These are phyloP conservation scores for Diarsia dahlii DNA, from an alignment of 2,888 invertebrate species.

Conservation along the genomic window DNA sequence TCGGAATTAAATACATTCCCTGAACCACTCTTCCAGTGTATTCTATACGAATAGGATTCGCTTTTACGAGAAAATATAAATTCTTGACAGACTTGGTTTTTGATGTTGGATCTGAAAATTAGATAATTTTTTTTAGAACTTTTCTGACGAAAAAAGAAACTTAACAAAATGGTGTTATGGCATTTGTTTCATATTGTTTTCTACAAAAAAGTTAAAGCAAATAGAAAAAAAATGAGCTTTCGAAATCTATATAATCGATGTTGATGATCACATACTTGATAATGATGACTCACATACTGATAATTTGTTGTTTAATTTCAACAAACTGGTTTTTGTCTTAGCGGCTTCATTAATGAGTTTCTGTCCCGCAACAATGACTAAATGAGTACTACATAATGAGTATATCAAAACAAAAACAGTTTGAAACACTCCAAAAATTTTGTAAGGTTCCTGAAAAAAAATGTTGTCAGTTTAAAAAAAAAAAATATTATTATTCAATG, in stretches of 20 bases:
- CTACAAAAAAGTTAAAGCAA: no score
- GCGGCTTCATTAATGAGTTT: slow-evolving; percentile 38
- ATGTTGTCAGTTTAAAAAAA: neutral
- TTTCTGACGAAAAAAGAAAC: no score
- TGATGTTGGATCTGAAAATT: slow-evolving; percentile 40
- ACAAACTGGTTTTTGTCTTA: slow-evolving; percentile 9
- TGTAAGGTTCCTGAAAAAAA: slow-evolving; percentile 1
- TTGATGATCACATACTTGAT: neutral
- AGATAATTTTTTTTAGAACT: neutral
- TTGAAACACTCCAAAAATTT: neutral
- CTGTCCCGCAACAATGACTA: slow-evolving; percentile 37
- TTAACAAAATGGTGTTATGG: no score
- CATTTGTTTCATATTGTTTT: no score
- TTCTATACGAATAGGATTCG: slow-evolving; percentile 35
- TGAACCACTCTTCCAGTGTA: slow-evolving; percentile 9
- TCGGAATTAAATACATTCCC: slow-evolving; percentile 53
- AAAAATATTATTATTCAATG: no score
- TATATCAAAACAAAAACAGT: neutral
- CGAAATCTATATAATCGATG: no score
- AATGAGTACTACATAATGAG: neutral
- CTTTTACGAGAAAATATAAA: slow-evolving; percentile 25
- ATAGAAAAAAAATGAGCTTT: no score
- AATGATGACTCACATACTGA: slow-evolving; percentile 33
- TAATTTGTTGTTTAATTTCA: slow-evolving; percentile 27
- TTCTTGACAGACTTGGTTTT: slow-evolving; percentile 29